These are phyloP conservation scores for Haliaeetus leucogaster DNA, from an alignment of 2,113 vertebrate species.

Conservation along the genomic window DNA sequence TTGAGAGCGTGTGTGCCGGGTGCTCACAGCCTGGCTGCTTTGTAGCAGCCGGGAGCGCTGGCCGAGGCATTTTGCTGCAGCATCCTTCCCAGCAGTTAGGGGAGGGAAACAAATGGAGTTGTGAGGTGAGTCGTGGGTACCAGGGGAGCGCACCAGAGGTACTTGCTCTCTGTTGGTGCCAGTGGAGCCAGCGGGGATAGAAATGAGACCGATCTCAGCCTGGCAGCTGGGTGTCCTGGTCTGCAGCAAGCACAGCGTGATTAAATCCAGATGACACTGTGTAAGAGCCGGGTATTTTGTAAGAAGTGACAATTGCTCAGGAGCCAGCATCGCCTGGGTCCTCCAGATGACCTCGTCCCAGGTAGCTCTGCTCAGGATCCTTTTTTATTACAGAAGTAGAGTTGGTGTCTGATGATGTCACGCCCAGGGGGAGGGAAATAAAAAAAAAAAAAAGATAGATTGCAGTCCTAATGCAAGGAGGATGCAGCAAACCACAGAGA, in stretches of 20 bases:
- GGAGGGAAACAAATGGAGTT: constrained; percentile 42
- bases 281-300: constrained; percentile 46
- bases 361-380: constrained; percentile 68
- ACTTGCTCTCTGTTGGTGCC: constrained; percentile 23
- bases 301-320: constrained; percentile 4
- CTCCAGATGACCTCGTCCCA: constrained; percentile 67
- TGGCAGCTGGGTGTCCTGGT: constrained; percentile 34
- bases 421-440: constrained; percentile 8
- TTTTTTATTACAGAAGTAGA: constrained; percentile 57
- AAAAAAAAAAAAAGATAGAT: background rate
- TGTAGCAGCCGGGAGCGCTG: constrained; percentile 30
- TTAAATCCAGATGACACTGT: background rate
- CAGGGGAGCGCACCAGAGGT: background rate
- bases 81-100: constrained; percentile 32
- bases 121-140: background rate
- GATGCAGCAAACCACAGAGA: constrained; percentile 53
- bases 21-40: background rate
- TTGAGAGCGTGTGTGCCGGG: background rate
- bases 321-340: constrained; percentile 11
- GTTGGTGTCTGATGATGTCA: constrained; percentile 67
- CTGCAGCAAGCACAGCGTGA: constrained; percentile 43
- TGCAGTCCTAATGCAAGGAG: constrained; percentile 64
- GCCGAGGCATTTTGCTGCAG: constrained; percentile 68
- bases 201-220: constrained; percentile 34
- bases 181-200: background rate